phyloP scores from a whole-genome alignment of 2,113 vertebrate genomes.

The Sylvia atricapilla region DNA sequence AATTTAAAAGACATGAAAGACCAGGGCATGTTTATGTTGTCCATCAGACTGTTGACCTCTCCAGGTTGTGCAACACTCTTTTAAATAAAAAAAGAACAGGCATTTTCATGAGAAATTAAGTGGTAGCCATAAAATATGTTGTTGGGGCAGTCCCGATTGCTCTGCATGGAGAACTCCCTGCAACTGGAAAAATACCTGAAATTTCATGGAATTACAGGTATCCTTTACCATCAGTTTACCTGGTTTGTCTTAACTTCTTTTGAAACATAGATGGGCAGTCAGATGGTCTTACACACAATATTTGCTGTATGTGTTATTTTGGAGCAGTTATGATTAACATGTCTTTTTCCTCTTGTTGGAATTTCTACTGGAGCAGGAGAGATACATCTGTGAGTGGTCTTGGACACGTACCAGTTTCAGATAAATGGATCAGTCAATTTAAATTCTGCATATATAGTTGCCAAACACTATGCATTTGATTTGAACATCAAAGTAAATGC shows the following conservation, averaged over 20 bases:
- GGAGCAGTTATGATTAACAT: not conserved
- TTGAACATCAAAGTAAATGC: conserved; percentile 52
- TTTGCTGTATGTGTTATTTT: not conserved
- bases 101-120: not conserved
- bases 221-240: not conserved
- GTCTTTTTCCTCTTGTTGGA: not conserved
- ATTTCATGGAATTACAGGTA: not conserved
- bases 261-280: not conserved
- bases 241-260: not conserved
- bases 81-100: not conserved
- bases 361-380: conserved; percentile 22
- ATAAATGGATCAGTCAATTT: conserved; percentile 45
- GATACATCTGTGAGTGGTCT: conserved; percentile 33
- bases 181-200: not conserved
- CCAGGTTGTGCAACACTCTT: not conserved
- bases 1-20: not conserved
- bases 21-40: not conserved
- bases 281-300: not conserved
- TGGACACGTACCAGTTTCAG: conserved; percentile 25
- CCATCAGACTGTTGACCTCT: not conserved
- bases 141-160: not conserved
- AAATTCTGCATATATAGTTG: conserved; percentile 49
- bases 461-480: conserved; percentile 51
- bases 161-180: not conserved
- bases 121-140: not conserved